phyloP scores from a whole-genome alignment of 2,113 vertebrate genomes.

The Arizona elegans region DNA sequence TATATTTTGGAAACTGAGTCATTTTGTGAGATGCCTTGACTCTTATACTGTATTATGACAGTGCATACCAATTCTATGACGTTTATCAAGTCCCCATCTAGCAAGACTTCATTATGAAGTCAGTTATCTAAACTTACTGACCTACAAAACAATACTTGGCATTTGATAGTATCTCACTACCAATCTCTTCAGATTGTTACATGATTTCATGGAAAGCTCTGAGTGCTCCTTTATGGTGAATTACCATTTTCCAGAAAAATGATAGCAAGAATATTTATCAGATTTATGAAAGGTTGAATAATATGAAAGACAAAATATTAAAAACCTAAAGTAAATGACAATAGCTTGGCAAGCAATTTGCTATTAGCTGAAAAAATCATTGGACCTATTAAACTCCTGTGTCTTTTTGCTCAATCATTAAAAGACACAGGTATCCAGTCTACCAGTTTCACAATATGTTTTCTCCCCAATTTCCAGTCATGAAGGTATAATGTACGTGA shows the following conservation, averaged over 20 bases:
- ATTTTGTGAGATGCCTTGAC: not conserved
- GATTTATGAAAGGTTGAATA: not conserved
- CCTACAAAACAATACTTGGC: not conserved
- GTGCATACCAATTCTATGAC: not conserved
- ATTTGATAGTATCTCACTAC: not conserved
- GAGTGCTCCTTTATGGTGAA: no score
- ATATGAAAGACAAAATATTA: not conserved
- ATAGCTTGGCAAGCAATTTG: not conserved
- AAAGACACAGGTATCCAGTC: not conserved
- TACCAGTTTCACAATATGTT: not conserved
- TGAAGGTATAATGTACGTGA: not conserved
- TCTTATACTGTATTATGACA: not conserved
- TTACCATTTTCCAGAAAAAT: not conserved
- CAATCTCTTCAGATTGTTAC: not conserved
- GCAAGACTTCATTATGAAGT: not conserved
- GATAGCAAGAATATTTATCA: not conserved
- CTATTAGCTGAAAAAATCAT: not conserved
- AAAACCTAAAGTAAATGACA: not conserved
- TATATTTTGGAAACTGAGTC: not conserved
- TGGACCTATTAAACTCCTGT: not conserved
- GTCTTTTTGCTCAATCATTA: not conserved
- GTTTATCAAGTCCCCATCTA: not conserved
- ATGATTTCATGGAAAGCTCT: not conserved
- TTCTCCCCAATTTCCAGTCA: not conserved
- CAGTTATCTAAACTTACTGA: constrained; percentile 17